Percentiles rank a stretch among this genome's conserved stretches.
Evolutionary conservation across 92 coral and sea anemone genomes (phyloP).

Genomic region (Palythoa caribaeorum): DNA sequence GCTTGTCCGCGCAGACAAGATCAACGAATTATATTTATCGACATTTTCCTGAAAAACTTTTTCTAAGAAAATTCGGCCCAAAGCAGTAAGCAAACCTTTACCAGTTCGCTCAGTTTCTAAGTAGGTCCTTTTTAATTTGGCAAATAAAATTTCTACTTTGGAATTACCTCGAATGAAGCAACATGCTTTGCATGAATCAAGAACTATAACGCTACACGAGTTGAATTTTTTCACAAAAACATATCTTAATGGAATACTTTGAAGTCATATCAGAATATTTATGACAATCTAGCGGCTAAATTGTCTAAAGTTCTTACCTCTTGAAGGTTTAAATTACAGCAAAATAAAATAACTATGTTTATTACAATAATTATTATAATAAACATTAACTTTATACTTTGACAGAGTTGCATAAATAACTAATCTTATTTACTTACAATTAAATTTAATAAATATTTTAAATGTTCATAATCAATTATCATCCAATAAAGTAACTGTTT

Average conservation of each 20-base stretch:
- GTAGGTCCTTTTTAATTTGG: background rate
- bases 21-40: no score
- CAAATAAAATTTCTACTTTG: background rate
- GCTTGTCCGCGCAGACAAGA: no score
- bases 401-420: conserved; percentile 13
- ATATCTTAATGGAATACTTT: background rate
- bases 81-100: background rate
- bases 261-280: background rate
- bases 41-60: no score
- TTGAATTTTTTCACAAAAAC: background rate
- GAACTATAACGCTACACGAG: background rate
- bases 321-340: background rate
- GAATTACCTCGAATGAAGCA: background rate
- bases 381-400: background rate
- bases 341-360: background rate
- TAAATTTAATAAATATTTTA: conserved; percentile 6
- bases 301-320: background rate
- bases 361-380: background rate
- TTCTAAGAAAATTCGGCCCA: background rate
- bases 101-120: background rate
- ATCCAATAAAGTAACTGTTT: background rate
- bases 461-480: background rate
- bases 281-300: background rate
- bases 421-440: background rate
- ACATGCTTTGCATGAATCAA: background rate